A percentile compares a stretch with the other conserved stretches of the same genome.
Conservation (phyloP, 1,140 invertebrate species). For the Papilio polyxenes region DNA sequence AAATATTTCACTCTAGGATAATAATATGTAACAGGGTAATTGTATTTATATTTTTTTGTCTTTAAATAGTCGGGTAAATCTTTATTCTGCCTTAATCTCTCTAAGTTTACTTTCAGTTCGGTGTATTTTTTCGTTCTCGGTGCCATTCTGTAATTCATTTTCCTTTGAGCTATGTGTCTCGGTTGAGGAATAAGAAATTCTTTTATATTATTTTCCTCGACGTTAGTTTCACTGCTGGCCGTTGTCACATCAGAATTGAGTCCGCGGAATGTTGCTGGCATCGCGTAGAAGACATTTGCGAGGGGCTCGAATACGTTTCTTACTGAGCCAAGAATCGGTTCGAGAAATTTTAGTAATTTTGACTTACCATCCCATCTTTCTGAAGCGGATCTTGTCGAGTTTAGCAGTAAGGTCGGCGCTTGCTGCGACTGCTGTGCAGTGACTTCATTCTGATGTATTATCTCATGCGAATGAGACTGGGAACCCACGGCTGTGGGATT, state of each 20-base stretch:
- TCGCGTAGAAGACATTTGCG: slow-evolving; percentile 69
- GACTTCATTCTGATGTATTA: slow-evolving; percentile 71
- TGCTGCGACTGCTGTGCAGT: slow-evolving; percentile 79
- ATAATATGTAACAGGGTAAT: slow-evolving; percentile 73
- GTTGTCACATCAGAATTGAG: slow-evolving; percentile 64
- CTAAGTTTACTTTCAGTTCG: slow-evolving; percentile 70
- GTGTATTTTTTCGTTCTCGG: slow-evolving; percentile 69
- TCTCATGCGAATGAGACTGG: slow-evolving; percentile 69
- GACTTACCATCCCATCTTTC: slow-evolving; percentile 81
- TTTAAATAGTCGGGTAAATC: slow-evolving; percentile 72
- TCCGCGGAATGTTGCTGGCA: slow-evolving; percentile 71
- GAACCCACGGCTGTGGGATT: slow-evolving; percentile 65
- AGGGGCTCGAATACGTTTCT: slow-evolving; percentile 69
- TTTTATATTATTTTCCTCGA: slow-evolving; percentile 57
- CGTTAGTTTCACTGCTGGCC: slow-evolving; percentile 56
- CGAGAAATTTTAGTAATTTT: slow-evolving; percentile 70
- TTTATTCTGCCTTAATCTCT: slow-evolving; percentile 71
- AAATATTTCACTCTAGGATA: slow-evolving; percentile 72
- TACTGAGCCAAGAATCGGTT: slow-evolving; percentile 69
- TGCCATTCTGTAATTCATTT: slow-evolving; percentile 62
- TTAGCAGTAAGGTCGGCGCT: slow-evolving; percentile 69
- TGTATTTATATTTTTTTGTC: slow-evolving; percentile 75
- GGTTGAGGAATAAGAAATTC: slow-evolving; percentile 72
- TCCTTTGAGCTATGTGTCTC: slow-evolving; percentile 69
- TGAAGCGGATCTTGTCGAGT: slow-evolving; percentile 69